These are phyloP conservation scores for Petrophora chlorosata DNA, from an alignment of 2,888 invertebrate genomes.

Conservation along the genomic window DNA sequence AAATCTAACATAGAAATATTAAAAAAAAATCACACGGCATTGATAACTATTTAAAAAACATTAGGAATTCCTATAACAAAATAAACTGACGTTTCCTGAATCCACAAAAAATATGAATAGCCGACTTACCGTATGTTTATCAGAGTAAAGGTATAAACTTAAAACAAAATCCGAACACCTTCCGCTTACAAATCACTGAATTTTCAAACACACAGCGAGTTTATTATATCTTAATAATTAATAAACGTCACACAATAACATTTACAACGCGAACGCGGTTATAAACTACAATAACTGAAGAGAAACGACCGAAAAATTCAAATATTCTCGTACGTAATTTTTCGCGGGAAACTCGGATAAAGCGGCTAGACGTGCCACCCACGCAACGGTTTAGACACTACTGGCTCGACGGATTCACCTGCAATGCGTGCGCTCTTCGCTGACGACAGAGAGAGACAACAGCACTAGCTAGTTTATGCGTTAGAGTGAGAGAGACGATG, in stretches of 20 bases:
- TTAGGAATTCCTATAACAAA: too few species aligned
- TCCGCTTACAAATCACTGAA: conserved; percentile 48
- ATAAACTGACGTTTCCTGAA: conserved; percentile 3
- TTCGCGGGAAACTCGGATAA: conserved; percentile 71
- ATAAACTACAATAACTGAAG: conserved; percentile 24
- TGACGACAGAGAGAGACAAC: conserved; percentile 52
- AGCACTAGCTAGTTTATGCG: conserved; percentile 27
- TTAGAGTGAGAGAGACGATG: conserved; percentile 50
- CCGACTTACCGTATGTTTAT: conserved; percentile 31
- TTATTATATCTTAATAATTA: conserved; percentile 42
- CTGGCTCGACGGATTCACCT: conserved; percentile 68
- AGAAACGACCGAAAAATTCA: conserved; percentile 31
- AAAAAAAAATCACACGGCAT: too few species aligned
- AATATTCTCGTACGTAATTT: conserved; percentile 64
- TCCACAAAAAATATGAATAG: conserved; percentile 9
- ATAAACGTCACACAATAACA: conserved; percentile 61
- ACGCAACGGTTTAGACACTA: conserved; percentile 62
- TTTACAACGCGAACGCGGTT: conserved; percentile 41
- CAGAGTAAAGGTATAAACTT: conserved; percentile 29
- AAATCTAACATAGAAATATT: too few species aligned
- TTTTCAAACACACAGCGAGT: conserved; percentile 50
- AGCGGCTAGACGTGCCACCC: conserved; percentile 57
- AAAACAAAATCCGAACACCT: conserved; percentile 46
- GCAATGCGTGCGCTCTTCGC: conserved; percentile 81
- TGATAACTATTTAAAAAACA: too few species aligned